Conservation (phyloP, 2,797 vertebrate species). For the Falco peregrinus region DNA sequence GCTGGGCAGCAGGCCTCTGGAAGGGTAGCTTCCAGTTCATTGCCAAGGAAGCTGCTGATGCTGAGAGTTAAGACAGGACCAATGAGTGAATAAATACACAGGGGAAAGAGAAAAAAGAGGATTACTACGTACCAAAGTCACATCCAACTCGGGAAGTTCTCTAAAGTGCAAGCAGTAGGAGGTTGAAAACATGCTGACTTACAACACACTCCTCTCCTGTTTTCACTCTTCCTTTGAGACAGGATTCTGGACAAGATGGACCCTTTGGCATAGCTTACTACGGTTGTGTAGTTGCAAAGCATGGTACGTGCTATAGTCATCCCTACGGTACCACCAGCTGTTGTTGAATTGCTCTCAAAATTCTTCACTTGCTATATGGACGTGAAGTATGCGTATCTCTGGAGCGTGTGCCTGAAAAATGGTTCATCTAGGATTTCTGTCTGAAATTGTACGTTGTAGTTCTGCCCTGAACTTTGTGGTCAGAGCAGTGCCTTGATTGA, state of each 20-base stretch:
- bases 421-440: not conserved
- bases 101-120: not conserved
- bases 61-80: not conserved
- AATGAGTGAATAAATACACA: not conserved
- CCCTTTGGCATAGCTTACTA: not conserved
- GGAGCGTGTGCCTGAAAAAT: not conserved
- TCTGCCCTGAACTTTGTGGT: not conserved
- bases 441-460: not conserved
- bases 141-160: not conserved
- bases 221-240: not conserved
- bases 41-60: not conserved
- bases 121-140: not conserved
- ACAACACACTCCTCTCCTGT: rapidly evolving
- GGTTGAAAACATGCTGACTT: not conserved
- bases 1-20: not conserved
- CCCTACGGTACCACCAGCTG: not conserved
- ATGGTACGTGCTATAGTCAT: rapidly evolving
- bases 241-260: not conserved
- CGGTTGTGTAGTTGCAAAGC: not conserved
- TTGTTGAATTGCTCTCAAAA: not conserved
- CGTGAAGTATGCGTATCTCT: not conserved
- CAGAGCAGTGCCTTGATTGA: not conserved
- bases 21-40: not conserved
- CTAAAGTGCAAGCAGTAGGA: not conserved
- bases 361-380: not conserved